These are phyloP conservation scores for Pithys albifrons DNA, from an alignment of 2,113 vertebrate species.

Conservation along the genomic window DNA sequence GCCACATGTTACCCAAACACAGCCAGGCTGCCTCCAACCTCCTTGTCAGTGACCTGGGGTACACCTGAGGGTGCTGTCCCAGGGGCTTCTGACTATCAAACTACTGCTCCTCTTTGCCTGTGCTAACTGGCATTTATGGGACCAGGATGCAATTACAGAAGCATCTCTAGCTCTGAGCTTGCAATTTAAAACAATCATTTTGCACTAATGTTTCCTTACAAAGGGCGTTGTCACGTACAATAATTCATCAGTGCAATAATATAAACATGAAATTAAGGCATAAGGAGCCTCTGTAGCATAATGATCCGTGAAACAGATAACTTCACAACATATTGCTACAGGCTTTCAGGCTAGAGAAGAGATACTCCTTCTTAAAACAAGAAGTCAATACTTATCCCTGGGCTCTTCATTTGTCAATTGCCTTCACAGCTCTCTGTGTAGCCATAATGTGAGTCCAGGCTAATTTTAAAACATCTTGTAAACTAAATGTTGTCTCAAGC, in stretches of 20 bases:
- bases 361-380: constrained; percentile 2
- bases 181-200: background rate
- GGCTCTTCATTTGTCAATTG: constrained; percentile 8
- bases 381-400: constrained; percentile 16
- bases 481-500: background rate
- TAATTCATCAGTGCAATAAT: constrained; percentile 6
- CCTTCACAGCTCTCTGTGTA: background rate
- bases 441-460: background rate
- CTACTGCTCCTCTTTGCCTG: background rate
- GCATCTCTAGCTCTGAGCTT: background rate
- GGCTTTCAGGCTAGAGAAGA: constrained; percentile 12
- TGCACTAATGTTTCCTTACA: background rate
- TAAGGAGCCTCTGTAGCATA: background rate
- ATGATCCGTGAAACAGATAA: constrained; percentile 2
- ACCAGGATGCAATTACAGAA: background rate
- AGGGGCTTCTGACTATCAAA: background rate
- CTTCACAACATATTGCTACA: background rate
- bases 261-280: constrained; percentile 14
- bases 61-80: background rate
- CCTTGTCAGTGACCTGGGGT: background rate
- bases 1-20: background rate
- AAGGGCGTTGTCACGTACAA: background rate
- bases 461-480: constrained; percentile 30
- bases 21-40: background rate
- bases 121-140: background rate